Percentiles rank a stretch among this genome's conserved stretches.
phyloP scores from a whole-genome alignment of 2,113 vertebrate species.

The Sebastes fasciatus region DNA sequence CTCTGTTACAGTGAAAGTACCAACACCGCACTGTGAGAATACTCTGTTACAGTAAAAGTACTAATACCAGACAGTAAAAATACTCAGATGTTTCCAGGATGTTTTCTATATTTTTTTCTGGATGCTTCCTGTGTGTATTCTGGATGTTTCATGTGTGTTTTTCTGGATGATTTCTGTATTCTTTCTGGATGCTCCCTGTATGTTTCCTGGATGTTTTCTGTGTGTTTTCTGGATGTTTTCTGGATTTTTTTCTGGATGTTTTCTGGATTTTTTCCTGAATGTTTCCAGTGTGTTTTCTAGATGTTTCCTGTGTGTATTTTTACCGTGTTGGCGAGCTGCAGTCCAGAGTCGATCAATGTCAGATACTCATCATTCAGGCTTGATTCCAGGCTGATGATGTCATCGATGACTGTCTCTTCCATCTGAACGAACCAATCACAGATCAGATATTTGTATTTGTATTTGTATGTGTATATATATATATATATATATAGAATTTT shows the following conservation, averaged over 20 bases:
- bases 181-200: background rate
- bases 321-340: constrained; percentile 89
- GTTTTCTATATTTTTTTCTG: background rate
- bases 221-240: background rate
- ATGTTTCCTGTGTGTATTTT: constrained; percentile 17
- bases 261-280: rapidly evolving
- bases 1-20: no score
- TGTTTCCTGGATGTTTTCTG: background rate
- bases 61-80: no score
- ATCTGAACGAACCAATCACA: constrained; percentile 80
- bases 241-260: background rate
- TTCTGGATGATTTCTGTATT: background rate
- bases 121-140: background rate
- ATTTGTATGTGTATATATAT: background rate
- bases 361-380: constrained; percentile 91
- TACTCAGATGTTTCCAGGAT: background rate
- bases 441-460: background rate
- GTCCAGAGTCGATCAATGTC: constrained; percentile 84
- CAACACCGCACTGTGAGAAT: no score
- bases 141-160: background rate
- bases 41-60: no score
- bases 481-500: no score
- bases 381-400: constrained; percentile 93
- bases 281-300: background rate
- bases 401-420: constrained; percentile 89